Conservation (phyloP, 2,888 invertebrate genomes). For the Eupithecia pulchellata region DNA sequence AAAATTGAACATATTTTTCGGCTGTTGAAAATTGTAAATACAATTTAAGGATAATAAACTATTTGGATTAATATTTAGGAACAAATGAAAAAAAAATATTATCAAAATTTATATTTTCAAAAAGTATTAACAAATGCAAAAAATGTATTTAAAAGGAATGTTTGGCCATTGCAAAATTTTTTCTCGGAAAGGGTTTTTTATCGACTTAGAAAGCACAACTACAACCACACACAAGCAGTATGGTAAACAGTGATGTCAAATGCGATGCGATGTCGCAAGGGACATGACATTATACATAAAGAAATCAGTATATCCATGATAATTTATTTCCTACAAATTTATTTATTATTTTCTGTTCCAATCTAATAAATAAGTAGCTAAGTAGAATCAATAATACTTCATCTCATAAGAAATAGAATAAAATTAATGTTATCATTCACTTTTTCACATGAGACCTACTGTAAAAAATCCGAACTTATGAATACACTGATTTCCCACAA, state of each 20-base stretch:
- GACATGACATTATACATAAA: conserved; percentile 55
- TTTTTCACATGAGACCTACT: conserved; percentile 20
- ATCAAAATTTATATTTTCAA: conserved; percentile 86
- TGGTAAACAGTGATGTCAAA: conserved; percentile 77
- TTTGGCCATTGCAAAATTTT: conserved; percentile 83
- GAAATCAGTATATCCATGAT: conserved; percentile 72
- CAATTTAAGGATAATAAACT: conserved; percentile 85
- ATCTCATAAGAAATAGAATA: background rate
- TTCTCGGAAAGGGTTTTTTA: conserved; percentile 77
- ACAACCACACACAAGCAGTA: conserved; percentile 77
- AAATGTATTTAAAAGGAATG: conserved; percentile 81
- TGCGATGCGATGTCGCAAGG: conserved; percentile 79
- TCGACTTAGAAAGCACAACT: conserved; percentile 78
- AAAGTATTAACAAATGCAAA: conserved; percentile 85
- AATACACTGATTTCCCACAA: conserved; percentile 79
- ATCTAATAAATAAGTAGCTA: background rate
- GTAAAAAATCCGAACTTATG: conserved; percentile 47
- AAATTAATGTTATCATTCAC: background rate
- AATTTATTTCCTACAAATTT: background rate
- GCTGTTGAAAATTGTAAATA: conserved; percentile 86
- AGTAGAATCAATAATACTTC: background rate
- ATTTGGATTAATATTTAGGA: conserved; percentile 86
- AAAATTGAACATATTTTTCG: conserved; percentile 86
- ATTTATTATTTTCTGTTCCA: conserved; percentile 2
- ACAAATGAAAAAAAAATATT: conserved; percentile 81